These are phyloP conservation scores for Regulus satrapa DNA, from an alignment of 2,113 vertebrate species.

Conservation along the genomic window DNA sequence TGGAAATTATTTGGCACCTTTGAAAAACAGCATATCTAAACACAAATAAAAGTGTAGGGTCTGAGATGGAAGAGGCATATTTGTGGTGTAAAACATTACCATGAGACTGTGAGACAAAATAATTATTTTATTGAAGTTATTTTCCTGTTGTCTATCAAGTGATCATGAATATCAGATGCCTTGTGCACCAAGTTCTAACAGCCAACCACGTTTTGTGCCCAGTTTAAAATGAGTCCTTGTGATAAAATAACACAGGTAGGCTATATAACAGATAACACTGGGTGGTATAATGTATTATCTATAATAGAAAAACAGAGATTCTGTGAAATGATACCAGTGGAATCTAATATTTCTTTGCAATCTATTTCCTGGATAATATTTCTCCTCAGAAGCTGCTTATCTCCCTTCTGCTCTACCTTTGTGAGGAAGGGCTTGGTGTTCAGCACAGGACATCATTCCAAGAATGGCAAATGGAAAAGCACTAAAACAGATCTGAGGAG, in stretches of 20 bases:
- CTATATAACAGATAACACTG: background rate
- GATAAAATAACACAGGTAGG: conserved; percentile 17
- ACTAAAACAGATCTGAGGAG: background rate
- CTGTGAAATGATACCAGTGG: background rate
- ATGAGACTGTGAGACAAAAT: background rate
- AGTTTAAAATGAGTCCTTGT: background rate
- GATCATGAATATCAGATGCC: background rate
- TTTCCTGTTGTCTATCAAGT: background rate
- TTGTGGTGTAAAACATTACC: background rate
- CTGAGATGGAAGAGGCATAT: background rate
- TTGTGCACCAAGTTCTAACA: background rate
- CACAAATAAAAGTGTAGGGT: background rate
- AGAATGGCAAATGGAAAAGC: background rate
- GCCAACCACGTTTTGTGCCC: background rate
- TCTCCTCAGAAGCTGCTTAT: background rate
- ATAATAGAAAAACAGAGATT: background rate
- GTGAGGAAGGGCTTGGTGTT: background rate
- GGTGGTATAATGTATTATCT: background rate
- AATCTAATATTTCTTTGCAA: conserved; percentile 16
- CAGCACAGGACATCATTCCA: background rate
- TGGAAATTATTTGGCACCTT: background rate
- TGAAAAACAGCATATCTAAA: background rate
- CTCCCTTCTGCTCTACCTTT: background rate
- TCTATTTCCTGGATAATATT: conserved; percentile 5
- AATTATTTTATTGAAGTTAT: background rate